These are phyloP conservation scores for Falco columbarius DNA, from an alignment of 2,797 vertebrate genomes.

Conservation along the genomic window DNA sequence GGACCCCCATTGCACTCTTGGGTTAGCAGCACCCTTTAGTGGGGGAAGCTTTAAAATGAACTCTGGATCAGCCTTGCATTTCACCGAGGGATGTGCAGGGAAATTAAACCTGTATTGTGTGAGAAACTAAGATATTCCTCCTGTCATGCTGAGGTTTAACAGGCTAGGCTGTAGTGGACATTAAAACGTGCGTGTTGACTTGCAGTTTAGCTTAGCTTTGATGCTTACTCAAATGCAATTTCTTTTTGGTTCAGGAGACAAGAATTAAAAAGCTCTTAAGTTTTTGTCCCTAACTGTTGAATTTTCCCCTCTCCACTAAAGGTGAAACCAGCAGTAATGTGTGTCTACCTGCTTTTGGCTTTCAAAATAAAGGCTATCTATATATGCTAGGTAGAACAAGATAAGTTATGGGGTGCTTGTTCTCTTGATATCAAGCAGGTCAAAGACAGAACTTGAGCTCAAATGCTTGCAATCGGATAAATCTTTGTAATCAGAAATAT, in stretches of 20 bases:
- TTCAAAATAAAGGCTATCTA: not conserved
- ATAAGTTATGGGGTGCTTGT: accelerated
- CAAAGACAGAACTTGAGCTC: not conserved
- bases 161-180: slow-evolving; percentile 13
- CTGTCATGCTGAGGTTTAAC: not conserved
- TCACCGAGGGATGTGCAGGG: not conserved
- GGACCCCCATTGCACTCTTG: accelerated
- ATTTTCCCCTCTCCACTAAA: not conserved
- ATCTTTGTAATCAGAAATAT: not conserved
- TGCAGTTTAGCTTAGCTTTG: not conserved
- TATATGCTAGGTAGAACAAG: not conserved
- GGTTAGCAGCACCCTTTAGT: not conserved
- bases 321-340: not conserved
- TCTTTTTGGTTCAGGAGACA: not conserved
- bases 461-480: not conserved
- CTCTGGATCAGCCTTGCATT: not conserved
- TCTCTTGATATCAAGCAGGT: not conserved
- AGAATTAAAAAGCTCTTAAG: not conserved
- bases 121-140: slow-evolving; percentile 12
- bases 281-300: not conserved
- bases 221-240: not conserved
- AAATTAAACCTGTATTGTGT: not conserved
- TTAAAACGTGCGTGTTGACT: accelerated
- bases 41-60: not conserved
- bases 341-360: not conserved